Base-by-base conservation (phyloP, 2,113 vertebrate genomes). In the Psilopogon haemacephalus region DNA sequence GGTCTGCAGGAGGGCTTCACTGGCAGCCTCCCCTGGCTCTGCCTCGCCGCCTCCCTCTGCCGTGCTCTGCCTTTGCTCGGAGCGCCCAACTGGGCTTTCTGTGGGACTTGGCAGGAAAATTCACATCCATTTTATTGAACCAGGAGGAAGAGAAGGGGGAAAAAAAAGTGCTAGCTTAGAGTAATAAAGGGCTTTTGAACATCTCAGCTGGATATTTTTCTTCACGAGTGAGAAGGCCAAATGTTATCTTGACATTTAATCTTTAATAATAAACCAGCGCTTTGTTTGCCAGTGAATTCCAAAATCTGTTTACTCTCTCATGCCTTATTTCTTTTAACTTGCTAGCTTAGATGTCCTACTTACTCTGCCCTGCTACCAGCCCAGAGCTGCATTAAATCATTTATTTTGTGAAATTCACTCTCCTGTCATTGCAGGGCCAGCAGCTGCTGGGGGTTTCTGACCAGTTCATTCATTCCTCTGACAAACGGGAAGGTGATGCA, bases 201-300 rank as follows among this genome's bases (percentile, higher is more conserved):
- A 86, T 95, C 96, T 97, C 92, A 21, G 95, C 96, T 97, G 96
- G 96, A 62, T 96, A 70, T 95, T 97, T 96, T 96, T 95, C 92
- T 97, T 86, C 44, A 4, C 67, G 84, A 95, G 93, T 65, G 89
- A 97, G 93, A 95, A 96, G 77, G 93, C 92, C 96, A 96, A 97
- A 95, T 96, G 96, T 96, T 97, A 97, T 96, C 96, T 93, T 92
- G 95, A 96, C 90, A 92, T 96, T 97, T 97, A 95, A 97, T 97
- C 96, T 96, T 97, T 96, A 95, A 35, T 97, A 97, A 97, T 95
- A 96, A 96, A 92, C 95, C 95, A 64, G 93, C 17, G 24, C 86
- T 96, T 93, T 95, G 93, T 97, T 97, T 94, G 92, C 96, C 86
- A 64, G 76, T 21, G 6, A 73, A 79, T 89, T 96, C 89, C 87